Evolutionary conservation across 2,797 vertebrate genomes (phyloP).

Genomic region (Sebastes umbrosus): DNA sequence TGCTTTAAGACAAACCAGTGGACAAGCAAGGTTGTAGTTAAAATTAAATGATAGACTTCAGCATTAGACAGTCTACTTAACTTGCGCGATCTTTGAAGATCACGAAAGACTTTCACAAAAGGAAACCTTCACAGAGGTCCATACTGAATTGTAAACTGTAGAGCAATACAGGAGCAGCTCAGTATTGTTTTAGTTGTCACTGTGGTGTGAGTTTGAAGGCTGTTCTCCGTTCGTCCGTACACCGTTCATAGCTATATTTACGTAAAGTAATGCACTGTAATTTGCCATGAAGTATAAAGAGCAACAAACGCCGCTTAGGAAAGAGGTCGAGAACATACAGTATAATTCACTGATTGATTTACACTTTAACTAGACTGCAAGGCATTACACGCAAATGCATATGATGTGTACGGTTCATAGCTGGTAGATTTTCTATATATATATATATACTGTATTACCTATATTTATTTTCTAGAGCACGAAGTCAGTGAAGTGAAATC

Average conservation of each 20-base stretch:
- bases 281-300: no score
- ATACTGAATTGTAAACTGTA: background rate
- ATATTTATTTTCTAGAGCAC: background rate
- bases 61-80: background rate
- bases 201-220: background rate
- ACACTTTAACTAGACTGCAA: background rate
- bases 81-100: background rate
- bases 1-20: background rate
- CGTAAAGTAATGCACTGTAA: no score
- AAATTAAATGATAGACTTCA: background rate
- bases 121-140: background rate
- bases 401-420: background rate
- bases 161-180: background rate
- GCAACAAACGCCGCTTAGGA: no score
- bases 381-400: background rate
- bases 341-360: background rate
- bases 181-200: background rate
- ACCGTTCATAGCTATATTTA: no score
- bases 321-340: background rate
- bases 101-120: background rate
- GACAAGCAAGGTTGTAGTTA: background rate
- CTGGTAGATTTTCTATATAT: background rate
- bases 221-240: no score
- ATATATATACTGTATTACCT: background rate
- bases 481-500: background rate